Percentiles rank a stretch among this genome's conserved stretches.
phyloP scores from a whole-genome alignment of 2,888 invertebrate genomes.

The Perizoma affinitatum region DNA sequence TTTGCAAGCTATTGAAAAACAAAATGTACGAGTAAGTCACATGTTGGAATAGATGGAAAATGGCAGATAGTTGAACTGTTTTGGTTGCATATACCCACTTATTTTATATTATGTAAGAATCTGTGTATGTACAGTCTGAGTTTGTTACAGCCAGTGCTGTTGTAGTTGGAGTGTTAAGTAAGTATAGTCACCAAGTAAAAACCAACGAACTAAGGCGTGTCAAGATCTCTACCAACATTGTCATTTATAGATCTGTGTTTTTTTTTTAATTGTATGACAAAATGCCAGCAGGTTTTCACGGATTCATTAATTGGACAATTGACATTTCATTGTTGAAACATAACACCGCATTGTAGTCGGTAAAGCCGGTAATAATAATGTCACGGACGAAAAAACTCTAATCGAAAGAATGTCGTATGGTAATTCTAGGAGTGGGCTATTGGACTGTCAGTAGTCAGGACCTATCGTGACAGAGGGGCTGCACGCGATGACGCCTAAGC shows the following conservation, averaged over 20 bases:
- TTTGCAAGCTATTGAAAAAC: slow-evolving; percentile 1
- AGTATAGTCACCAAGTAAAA: no score
- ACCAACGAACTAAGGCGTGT: no score
- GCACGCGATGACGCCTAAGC: slow-evolving; percentile 31
- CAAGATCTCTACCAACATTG: no score
- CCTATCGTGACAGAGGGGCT: slow-evolving; percentile 28
- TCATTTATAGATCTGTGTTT: neutral
- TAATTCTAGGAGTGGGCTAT: slow-evolving; percentile 32
- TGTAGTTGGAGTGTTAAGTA: no score
- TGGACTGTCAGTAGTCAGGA: slow-evolving; percentile 20
- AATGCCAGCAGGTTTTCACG: slow-evolving; percentile 20
- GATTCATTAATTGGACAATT: slow-evolving; percentile 45
- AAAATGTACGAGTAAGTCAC: neutral
- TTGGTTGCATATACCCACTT: no score
- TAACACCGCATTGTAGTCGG: slow-evolving; percentile 11
- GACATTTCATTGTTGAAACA: slow-evolving; percentile 43
- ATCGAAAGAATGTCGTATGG: slow-evolving; percentile 33
- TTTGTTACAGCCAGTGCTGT: no score
- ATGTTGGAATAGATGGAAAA: no score
- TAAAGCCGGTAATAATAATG: slow-evolving; percentile 39
- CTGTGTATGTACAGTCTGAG: no score
- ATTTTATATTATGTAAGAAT: no score
- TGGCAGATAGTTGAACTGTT: no score
- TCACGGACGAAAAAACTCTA: slow-evolving; percentile 40
- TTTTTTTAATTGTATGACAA: neutral